A percentile compares a stretch with the other conserved stretches of the same genome.
Evolutionary conservation across 2,888 invertebrate genomes (phyloP).

Genomic region (Eupithecia pulchellata): DNA sequence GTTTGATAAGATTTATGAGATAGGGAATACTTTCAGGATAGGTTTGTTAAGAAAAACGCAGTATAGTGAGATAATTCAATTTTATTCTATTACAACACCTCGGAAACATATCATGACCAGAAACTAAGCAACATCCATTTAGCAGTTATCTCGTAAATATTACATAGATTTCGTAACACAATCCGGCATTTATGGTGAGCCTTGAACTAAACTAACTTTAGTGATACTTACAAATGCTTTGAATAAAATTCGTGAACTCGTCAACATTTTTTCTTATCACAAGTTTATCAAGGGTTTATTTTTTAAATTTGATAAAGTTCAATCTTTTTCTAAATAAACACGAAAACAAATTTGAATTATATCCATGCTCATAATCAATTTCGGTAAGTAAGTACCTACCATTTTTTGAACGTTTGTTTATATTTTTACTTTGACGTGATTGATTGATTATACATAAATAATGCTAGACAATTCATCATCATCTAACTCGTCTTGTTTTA

Average conservation of each 20-base stretch:
- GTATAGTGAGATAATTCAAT: constrained; percentile 72
- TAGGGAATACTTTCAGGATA: neutral
- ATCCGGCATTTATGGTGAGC: constrained; percentile 5
- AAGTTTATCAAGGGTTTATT: constrained; percentile 39
- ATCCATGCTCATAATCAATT: no score
- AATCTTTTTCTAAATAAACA: neutral
- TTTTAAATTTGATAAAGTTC: neutral
- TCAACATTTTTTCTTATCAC: constrained; percentile 52
- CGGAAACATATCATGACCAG: constrained; percentile 58
- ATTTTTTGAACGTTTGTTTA: neutral
- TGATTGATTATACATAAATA: neutral
- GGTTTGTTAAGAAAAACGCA: constrained; percentile 37
- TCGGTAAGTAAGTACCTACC: no score
- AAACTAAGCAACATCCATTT: constrained; percentile 54
- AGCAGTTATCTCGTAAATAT: neutral
- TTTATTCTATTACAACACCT: constrained; percentile 75
- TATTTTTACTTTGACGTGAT: neutral
- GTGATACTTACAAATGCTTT: constrained; percentile 56
- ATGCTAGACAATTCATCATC: neutral
- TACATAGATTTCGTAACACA: neutral
- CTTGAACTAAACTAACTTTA: constrained; percentile 52
- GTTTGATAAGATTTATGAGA: neutral
- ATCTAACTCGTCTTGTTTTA: neutral
- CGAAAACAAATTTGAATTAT: neutral
- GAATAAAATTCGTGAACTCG: constrained; percentile 60